phyloP scores from a whole-genome alignment of 1,140 invertebrate genomes.

The Drosophila guanche region DNA sequence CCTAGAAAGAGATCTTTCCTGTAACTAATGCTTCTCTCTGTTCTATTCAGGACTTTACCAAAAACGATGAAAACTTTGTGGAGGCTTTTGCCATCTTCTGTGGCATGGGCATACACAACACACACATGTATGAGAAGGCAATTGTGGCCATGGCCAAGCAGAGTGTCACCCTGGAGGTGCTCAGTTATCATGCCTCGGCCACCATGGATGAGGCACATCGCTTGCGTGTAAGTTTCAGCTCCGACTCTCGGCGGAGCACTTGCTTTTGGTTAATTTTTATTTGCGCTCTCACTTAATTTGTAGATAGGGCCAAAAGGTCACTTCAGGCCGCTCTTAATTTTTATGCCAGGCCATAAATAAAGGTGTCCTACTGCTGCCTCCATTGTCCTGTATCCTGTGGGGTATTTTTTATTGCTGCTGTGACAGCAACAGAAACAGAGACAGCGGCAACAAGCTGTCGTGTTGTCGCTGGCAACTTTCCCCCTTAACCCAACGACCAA shows the following conservation, averaged over 20 bases:
- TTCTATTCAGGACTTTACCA: constrained; percentile 87
- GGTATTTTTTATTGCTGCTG: constrained; percentile 51
- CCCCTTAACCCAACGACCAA: neutral
- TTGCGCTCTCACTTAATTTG: constrained; percentile 68
- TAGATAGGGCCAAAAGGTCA: constrained; percentile 41
- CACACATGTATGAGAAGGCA: constrained; percentile 97
- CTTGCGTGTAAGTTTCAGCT: constrained; percentile 88
- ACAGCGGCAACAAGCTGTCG: constrained; percentile 59
- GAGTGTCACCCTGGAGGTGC: constrained; percentile 96
- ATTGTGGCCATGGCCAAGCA: constrained; percentile 97
- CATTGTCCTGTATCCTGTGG: constrained; percentile 30
- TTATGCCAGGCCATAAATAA: constrained; percentile 58
- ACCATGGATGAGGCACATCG: constrained; percentile 93
- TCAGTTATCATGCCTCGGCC: constrained; percentile 98
- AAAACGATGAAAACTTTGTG: constrained; percentile 96
- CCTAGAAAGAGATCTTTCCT: neutral
- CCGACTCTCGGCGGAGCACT: constrained; percentile 38
- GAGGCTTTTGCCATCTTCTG: constrained; percentile 99
- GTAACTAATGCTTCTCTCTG: neutral
- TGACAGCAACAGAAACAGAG: constrained; percentile 52
- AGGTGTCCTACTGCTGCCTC: constrained; percentile 32
- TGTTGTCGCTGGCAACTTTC: neutral
- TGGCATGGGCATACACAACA: constrained; percentile 98
- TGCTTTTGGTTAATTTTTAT: constrained; percentile 61
- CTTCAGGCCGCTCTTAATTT: constrained; percentile 27